A percentile compares a stretch with the other conserved stretches of the same genome.
phyloP scores from a whole-genome alignment of 2,113 vertebrate genomes.

The Calyptomena viridis region DNA sequence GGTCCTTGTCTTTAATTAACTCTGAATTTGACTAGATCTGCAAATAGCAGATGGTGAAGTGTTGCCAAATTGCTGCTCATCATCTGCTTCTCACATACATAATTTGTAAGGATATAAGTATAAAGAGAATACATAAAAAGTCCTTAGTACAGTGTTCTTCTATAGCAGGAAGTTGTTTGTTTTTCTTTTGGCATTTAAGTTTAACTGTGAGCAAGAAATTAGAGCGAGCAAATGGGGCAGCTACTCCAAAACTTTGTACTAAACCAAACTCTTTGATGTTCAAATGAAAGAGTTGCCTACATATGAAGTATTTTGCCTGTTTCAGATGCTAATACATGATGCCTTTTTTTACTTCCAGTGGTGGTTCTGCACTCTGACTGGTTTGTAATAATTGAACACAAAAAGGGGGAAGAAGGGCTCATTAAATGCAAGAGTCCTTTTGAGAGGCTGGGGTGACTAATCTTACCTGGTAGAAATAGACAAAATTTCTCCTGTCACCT shows the following conservation, averaged over 20 bases:
- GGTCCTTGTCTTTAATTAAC: constrained; percentile 46
- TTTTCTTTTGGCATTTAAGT: background rate
- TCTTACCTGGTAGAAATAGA: background rate
- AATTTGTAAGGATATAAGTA: constrained; percentile 30
- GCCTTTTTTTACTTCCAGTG: background rate
- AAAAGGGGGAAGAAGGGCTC: background rate
- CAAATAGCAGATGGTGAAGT: constrained; percentile 61
- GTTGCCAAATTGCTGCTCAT: constrained; percentile 43
- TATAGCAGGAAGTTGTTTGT: background rate
- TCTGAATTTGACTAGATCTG: constrained; percentile 43
- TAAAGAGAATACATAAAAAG: background rate
- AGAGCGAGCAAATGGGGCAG: background rate
- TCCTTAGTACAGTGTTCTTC: background rate
- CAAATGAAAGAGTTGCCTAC: background rate
- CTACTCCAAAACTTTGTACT: background rate
- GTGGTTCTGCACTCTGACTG: background rate
- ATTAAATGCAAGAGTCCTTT: background rate
- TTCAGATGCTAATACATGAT: background rate
- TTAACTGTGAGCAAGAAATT: background rate
- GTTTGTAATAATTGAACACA: background rate
- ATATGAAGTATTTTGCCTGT: background rate
- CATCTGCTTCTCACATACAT: constrained; percentile 50
- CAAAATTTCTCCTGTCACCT: background rate
- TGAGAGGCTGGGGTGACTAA: too few species aligned
- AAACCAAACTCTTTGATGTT: background rate